A percentile compares a stretch with the other conserved stretches of the same genome.
Evolutionary conservation across 2,113 vertebrate species (phyloP).

Genomic region (Pseudolaguvia tuberculata): DNA sequence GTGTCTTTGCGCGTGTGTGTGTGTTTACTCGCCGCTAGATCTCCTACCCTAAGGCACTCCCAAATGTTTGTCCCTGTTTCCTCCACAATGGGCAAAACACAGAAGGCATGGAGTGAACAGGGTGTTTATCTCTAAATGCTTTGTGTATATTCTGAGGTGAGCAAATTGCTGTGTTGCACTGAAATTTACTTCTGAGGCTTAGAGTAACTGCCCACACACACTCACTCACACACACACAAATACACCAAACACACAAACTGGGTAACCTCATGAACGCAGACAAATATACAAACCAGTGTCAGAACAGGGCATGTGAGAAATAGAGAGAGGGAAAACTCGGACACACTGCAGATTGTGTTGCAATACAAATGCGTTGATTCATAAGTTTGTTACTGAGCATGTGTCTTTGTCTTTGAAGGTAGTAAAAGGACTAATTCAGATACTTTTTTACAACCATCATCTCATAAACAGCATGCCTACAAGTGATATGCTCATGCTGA

Average conservation of each 20-base stretch:
- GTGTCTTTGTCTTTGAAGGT: background rate
- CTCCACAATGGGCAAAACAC: slow-evolving; percentile 11
- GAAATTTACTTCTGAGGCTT: slow-evolving; percentile 13
- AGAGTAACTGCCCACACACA: slow-evolving; percentile 23
- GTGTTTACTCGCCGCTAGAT: slow-evolving; percentile 31
- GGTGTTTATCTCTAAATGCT: slow-evolving; percentile 18
- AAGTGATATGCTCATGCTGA: background rate
- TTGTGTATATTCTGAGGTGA: slow-evolving; percentile 41
- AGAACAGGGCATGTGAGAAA: background rate
- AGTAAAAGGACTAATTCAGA: background rate
- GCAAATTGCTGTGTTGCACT: slow-evolving; percentile 30
- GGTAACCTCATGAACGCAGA: slow-evolving; percentile 1
- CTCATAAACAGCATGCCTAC: background rate
- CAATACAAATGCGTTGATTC: background rate
- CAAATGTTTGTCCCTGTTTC: slow-evolving; percentile 34
- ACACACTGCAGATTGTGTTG: background rate
- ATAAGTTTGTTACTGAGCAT: background rate
- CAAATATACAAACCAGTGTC: slow-evolving; percentile 7
- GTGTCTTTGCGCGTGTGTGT: background rate
- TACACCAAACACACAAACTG: background rate
- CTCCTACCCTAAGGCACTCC: slow-evolving; percentile 26
- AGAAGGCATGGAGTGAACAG: background rate
- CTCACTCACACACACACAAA: slow-evolving; percentile 5
- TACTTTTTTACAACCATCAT: slow-evolving; percentile 8
- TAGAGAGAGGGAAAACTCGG: background rate